Percentiles rank a stretch among this genome's conserved stretches.
phyloP scores from a whole-genome alignment of 2,797 vertebrate genomes.

The Phylloscopus collybita region DNA sequence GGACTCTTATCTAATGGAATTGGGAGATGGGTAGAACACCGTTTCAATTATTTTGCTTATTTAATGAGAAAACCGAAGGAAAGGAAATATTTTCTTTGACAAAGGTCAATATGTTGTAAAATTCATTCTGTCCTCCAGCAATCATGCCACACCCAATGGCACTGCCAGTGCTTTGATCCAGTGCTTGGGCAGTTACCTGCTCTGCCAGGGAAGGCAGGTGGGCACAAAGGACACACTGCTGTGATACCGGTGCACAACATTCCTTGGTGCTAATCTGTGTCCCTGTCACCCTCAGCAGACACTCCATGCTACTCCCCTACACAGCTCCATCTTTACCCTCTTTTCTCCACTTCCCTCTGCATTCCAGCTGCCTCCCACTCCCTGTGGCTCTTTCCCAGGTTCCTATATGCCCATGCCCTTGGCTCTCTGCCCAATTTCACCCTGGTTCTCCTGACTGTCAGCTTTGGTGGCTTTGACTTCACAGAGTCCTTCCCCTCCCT shows the following conservation, averaged over 20 bases:
- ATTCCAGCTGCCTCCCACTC: background rate
- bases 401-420: accelerated
- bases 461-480: background rate
- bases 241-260: accelerated
- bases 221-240: accelerated
- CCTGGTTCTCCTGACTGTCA: background rate
- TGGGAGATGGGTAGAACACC: background rate
- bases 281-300: accelerated
- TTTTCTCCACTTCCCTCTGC: background rate
- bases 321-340: background rate
- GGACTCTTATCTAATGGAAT: background rate
- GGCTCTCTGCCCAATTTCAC: background rate
- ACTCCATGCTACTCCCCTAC: accelerated
- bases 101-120: background rate
- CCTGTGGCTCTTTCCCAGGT: background rate
- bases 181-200: background rate
- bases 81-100: background rate
- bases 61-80: background rate
- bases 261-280: background rate
- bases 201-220: background rate
- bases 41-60: background rate
- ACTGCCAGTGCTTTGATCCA: accelerated
- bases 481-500: background rate
- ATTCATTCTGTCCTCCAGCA: background rate
- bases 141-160: background rate